phyloP scores from a whole-genome alignment of 2,113 vertebrate species.

The Brevimyrus niger region DNA sequence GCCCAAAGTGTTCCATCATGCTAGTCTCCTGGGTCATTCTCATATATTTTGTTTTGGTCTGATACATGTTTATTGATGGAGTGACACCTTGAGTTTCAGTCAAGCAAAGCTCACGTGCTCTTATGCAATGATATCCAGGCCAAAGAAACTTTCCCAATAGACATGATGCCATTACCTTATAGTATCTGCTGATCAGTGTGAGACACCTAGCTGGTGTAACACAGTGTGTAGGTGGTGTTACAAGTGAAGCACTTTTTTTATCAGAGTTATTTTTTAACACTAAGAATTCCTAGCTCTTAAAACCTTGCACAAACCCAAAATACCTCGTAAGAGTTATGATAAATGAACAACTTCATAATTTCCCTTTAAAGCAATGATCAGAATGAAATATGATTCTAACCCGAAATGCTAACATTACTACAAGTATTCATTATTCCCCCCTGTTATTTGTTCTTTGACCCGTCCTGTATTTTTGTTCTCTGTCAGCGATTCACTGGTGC shows the following conservation, averaged over 20 bases:
- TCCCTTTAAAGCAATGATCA: not conserved
- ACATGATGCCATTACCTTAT: not conserved
- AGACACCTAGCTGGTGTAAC: not conserved
- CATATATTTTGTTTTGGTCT: not conserved
- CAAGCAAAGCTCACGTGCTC: not conserved
- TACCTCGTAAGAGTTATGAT: not conserved
- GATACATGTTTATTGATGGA: not conserved
- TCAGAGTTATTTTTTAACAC: not conserved
- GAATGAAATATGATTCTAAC: not conserved
- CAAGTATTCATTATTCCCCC: not conserved
- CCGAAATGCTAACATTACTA: not conserved
- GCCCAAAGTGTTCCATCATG: not conserved
- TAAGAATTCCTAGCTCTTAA: not conserved
- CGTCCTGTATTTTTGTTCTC: not conserved
- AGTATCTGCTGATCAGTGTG: not conserved
- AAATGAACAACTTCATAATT: not conserved
- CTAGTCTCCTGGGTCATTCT: not conserved
- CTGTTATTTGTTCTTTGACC: not conserved
- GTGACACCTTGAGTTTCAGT: not conserved
- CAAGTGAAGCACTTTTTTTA: not conserved
- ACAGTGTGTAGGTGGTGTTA: not conserved
- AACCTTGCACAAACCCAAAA: not conserved
- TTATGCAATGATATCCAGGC: not conserved
- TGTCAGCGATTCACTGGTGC: not conserved
- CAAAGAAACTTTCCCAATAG: not conserved